Percentiles rank a stretch among this genome's conserved stretches.
Evolutionary conservation across 2,888 invertebrate genomes (phyloP).

Genomic region (Cataglyphis albicans): DNA sequence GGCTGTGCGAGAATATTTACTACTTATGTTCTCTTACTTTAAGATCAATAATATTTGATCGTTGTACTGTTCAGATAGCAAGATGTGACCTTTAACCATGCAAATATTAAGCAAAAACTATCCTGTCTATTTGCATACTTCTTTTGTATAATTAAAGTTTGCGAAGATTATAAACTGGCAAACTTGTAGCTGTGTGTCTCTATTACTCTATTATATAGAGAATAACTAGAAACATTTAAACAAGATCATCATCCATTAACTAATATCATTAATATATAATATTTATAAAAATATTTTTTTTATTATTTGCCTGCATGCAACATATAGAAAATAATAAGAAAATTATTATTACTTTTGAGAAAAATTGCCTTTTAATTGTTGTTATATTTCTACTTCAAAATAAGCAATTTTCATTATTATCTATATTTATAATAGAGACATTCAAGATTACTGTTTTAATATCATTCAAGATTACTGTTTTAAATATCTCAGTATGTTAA

Average conservation of each 20-base stretch:
- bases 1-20: background rate
- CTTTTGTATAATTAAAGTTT: background rate
- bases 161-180: background rate
- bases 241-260: background rate
- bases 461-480: background rate
- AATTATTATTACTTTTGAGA: background rate
- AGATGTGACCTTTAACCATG: background rate
- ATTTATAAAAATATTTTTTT: background rate
- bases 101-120: constrained; percentile 24
- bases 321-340: background rate
- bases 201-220: background rate
- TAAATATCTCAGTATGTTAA: background rate
- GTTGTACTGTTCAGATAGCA: background rate
- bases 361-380: background rate
- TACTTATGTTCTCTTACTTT: background rate
- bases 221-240: background rate
- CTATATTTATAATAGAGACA: background rate
- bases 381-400: background rate
- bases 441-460: background rate
- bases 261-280: background rate
- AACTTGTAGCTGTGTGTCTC: background rate
- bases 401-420: constrained; percentile 19
- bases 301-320: background rate
- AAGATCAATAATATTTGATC: background rate
- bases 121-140: background rate